Evolutionary conservation across 1,140 invertebrate genomes (phyloP), one percentile per base, ranked within the genome.

Genomic region (Drosophila pallidifrons): DNA sequence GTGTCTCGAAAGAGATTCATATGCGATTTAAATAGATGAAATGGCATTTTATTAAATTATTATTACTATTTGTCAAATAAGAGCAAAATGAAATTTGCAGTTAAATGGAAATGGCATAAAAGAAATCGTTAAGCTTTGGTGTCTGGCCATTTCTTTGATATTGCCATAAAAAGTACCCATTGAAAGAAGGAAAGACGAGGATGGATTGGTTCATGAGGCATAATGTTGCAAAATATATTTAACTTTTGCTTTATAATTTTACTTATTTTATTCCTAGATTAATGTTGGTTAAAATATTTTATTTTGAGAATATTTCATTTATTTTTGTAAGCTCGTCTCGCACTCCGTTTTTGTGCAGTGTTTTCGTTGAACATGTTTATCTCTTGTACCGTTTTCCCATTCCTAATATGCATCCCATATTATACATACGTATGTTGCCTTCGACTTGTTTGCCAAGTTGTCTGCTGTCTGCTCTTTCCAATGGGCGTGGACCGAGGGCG

Each of bases 91-190:
- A 52, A 76, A 61, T 75, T 75, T 70, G 41, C 65, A 49, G 41
- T 71, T 72, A 80, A 79, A 76, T 79, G 58, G 66, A 65, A 79
- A 79, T 82, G 55, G 61, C 83, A 88, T 79, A 82, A 86, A 86
- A 86, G 74, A 63, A 76, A 87, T 77, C 76, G 79, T 86, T 82
- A 77, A 86, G 73, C 76, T 70, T 79, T 87, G 46, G 70, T 82
- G 75, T 87, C 71, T 82, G 79, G 49, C 71, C 52, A 61, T 69
- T 66, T 66, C 46, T 65, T 66, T 54, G 69, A 57, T 52, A 73
- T 60, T 20, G n/a, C n/a, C n/a, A 32, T 15, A 15, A 32, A n/a
- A 5, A 7, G n/a, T 52, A 52, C 28, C 30, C 28, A 8, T 15
- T 54, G 28, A 54, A 54, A 8, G 8, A 15, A 3, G 13, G 2